A percentile compares a stretch with the other conserved stretches of the same genome.
Conservation (phyloP, 2,888 invertebrate species). For the Caenorhabditis afra region DNA sequence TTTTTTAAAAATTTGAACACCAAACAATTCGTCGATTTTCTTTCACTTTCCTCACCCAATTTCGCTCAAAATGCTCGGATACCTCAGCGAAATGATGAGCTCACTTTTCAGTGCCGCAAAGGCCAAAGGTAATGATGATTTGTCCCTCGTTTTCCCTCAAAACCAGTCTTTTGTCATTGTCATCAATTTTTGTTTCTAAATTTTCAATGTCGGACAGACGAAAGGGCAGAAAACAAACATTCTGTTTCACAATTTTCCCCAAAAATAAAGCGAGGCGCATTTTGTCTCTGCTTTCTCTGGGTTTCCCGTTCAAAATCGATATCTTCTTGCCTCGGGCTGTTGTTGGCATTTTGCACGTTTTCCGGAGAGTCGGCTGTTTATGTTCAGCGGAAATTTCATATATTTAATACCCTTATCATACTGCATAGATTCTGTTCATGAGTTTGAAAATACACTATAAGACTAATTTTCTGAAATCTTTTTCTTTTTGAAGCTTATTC, state of each 20-base stretch:
- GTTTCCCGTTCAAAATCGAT: constrained; percentile 13
- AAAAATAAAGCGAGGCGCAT: neutral
- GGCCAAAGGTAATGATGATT: constrained; percentile 21
- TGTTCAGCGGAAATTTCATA: too few relatives aligned
- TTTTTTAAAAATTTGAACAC: neutral
- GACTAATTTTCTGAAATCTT: too few relatives aligned
- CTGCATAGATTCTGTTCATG: too few relatives aligned
- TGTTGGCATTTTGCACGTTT: constrained; percentile 46
- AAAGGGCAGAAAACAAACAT: constrained; percentile 11
- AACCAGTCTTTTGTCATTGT: constrained; percentile 3
- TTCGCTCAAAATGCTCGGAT: constrained; percentile 31
- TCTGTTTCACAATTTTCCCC: neutral
- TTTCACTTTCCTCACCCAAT: neutral
- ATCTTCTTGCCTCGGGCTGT: constrained; percentile 3
- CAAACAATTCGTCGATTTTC: neutral
- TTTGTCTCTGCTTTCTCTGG: constrained; percentile 28
- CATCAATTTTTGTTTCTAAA: neutral
- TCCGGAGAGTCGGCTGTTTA: constrained; percentile 13
- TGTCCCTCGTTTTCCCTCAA: neutral
- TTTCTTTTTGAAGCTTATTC: too few relatives aligned
- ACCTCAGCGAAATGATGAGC: constrained; percentile 34
- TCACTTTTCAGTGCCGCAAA: constrained; percentile 29
- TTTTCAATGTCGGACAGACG: neutral
- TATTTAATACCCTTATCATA: too few relatives aligned
- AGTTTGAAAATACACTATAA: too few relatives aligned